Base-by-base conservation (phyloP, 1,140 invertebrate species). In the Drosophila subobscura region DNA sequence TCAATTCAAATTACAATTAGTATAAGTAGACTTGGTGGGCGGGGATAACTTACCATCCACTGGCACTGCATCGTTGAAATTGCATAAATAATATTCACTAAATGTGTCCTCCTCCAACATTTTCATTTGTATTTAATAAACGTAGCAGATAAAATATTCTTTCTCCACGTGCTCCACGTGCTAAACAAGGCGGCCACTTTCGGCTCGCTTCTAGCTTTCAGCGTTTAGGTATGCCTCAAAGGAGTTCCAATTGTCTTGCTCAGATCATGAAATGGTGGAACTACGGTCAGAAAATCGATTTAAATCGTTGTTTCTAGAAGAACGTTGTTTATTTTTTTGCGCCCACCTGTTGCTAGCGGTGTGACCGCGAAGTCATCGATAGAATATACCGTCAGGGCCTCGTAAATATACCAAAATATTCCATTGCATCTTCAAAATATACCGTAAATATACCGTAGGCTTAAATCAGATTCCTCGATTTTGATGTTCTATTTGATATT, bases 31-130 rank as follows among this genome's bases (percentile, higher is more conserved):
- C 1, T n/a, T 14, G 8, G 8, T 2, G 5, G 12, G 7, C 0
- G 0, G 5, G 2, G 3, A 3, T 2, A 7, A 5, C 29, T 44
- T 12, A 79, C 72, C 83, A 5, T 83, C 78, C 2, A 45, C 16
- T 12, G 47, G 25, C 27, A 63, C 64, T 33, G 58, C 57, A 61
- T 88, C 79, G 40, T 73, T 88, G 1, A 88, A 88, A 27, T 88
- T 88, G 54, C 83, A 88, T n/a, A 88, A 16, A 44, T 49, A 88
- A 49, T 83, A 64, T 49, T 88, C 67, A 45, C 63, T 79, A 5
- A 77, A 67, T 16, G 46, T 22, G 14, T 55, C 54, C 8, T 85
- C 77, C 16, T 68, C 45, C 14, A 72, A 47, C 83, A 88, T 88
- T 52, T 60, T 89, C 0, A 29, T 20, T 52, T 52, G 22, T 8